These are phyloP conservation scores for Ictidomys tridecemlineatus DNA, from an alignment of 2,113 vertebrate species.

Conservation along the genomic window DNA sequence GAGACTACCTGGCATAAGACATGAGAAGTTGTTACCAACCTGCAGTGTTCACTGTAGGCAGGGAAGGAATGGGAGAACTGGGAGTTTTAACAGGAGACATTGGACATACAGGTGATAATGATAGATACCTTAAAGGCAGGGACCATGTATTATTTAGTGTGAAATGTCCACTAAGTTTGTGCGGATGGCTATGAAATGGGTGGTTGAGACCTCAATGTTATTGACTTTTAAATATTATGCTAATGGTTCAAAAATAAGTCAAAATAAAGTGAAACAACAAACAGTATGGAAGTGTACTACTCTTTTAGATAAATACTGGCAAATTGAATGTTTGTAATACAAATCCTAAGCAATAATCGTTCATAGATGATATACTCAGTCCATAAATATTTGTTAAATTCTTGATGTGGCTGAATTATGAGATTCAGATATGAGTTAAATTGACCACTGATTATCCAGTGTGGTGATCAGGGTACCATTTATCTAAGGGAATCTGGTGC, in stretches of 20 bases:
- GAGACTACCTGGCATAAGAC: background rate
- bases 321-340: conserved; percentile 1
- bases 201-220: background rate
- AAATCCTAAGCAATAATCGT: background rate
- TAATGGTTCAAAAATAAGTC: background rate
- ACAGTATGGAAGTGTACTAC: background rate
- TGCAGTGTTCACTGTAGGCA: background rate
- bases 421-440: background rate
- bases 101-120: background rate
- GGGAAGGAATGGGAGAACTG: background rate
- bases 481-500: background rate
- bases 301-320: conserved; percentile 29
- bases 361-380: background rate
- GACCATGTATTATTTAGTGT: background rate
- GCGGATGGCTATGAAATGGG: background rate
- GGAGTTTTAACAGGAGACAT: background rate
- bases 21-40: background rate
- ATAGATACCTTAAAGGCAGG: background rate
- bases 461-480: background rate
- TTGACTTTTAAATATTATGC: background rate
- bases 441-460: background rate
- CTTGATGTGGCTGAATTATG: conserved; percentile 14
- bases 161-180: background rate
- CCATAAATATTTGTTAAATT: background rate
- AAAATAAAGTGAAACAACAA: background rate